These are phyloP conservation scores for Pterocles gutturalis DNA, from an alignment of 2,113 vertebrate genomes.

Conservation along the genomic window DNA sequence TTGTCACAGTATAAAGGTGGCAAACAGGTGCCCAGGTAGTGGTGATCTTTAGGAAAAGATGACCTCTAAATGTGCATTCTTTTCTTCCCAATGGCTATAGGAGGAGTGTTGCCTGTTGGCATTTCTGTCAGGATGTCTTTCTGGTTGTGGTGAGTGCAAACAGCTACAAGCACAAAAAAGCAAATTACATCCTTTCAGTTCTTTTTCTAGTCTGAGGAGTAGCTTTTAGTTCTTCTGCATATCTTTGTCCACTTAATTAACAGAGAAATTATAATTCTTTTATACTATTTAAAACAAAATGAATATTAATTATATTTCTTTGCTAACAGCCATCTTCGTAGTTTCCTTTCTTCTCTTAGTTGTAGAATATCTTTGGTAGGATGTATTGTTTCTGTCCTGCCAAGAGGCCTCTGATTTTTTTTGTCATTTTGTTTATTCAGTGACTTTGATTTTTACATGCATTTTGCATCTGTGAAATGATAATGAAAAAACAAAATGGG, in stretches of 20 bases:
- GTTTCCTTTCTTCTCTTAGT: conserved; percentile 56
- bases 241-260: conserved; percentile 55
- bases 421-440: neutral
- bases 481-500: neutral
- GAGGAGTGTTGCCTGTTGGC: conserved; percentile 74
- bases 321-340: conserved; percentile 54
- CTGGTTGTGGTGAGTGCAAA: conserved; percentile 77
- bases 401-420: neutral
- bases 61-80: conserved; percentile 67
- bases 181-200: conserved; percentile 29
- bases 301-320: conserved; percentile 49
- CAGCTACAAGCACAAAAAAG: neutral
- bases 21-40: neutral
- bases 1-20: neutral
- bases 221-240: conserved; percentile 52
- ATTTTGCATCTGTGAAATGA: conserved; percentile 24
- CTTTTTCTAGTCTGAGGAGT: conserved; percentile 35
- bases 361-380: conserved; percentile 40
- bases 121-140: conserved; percentile 78
- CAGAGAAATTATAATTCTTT: conserved; percentile 46
- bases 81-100: conserved; percentile 71
- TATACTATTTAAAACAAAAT: conserved; percentile 59
- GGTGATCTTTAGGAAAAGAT: neutral
- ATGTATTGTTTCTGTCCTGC: neutral
- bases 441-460: neutral